These are phyloP conservation scores for Syndactyla subalaris DNA, from an alignment of 2,797 vertebrate species.

Conservation along the genomic window DNA sequence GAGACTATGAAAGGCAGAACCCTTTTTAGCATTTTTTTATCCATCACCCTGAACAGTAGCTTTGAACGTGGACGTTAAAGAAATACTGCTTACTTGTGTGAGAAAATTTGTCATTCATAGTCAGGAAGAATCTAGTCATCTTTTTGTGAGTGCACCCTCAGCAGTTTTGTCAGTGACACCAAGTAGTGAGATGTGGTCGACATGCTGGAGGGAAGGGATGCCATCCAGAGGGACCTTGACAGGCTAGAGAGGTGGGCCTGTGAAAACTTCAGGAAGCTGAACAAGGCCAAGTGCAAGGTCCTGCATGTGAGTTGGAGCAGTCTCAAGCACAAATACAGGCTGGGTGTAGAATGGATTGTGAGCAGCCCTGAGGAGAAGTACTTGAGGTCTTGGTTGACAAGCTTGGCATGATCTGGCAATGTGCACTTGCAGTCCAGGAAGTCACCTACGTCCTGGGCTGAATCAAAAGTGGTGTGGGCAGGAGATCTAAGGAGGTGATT, in stretches of 20 bases:
- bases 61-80: neutral
- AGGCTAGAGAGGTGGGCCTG: neutral
- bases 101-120: conserved; percentile 32
- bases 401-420: neutral
- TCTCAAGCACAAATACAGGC: too few species aligned
- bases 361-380: neutral
- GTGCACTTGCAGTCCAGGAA: neutral
- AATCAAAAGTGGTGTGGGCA: neutral
- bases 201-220: neutral
- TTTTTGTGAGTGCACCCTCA: neutral
- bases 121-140: conserved; percentile 29
- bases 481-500: neutral
- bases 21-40: neutral
- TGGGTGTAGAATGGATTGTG: neutral
- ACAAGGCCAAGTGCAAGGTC: neutral
- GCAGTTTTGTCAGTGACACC: accelerated
- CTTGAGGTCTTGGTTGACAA: neutral
- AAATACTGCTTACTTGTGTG: conserved; percentile 38
- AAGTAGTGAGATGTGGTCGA: accelerated
- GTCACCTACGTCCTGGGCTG: neutral
- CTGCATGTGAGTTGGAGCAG: neutral
- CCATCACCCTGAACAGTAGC: neutral
- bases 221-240: neutral
- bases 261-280: neutral
- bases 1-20: neutral